A percentile compares a stretch with the other conserved stretches of the same genome.
These are phyloP conservation scores for Cariama cristata DNA, from an alignment of 2,113 vertebrate species.

Conservation along the genomic window DNA sequence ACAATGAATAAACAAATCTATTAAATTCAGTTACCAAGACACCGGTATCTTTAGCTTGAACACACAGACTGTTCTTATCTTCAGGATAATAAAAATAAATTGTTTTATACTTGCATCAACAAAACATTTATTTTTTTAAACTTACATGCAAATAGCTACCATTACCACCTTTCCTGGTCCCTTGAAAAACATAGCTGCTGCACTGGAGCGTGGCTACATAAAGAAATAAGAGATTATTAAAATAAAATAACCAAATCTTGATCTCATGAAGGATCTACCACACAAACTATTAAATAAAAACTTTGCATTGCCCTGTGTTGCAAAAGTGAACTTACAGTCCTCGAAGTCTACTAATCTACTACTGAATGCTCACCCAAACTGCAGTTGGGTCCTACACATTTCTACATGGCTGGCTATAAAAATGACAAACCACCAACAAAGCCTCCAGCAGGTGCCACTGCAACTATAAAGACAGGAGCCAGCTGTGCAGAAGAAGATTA, in stretches of 20 bases:
- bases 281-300: background rate
- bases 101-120: background rate
- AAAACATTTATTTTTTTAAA: slow-evolving; percentile 44
- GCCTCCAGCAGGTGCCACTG: slow-evolving; percentile 12
- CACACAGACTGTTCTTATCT: background rate
- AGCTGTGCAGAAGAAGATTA: background rate
- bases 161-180: slow-evolving; percentile 98
- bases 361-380: background rate
- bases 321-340: background rate
- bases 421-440: background rate
- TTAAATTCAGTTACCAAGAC: background rate
- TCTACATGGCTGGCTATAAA: background rate
- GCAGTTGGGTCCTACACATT: background rate
- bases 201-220: slow-evolving; percentile 89
- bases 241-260: background rate
- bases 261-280: background rate
- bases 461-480: background rate
- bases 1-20: background rate
- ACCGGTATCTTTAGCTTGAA: background rate
- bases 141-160: slow-evolving; percentile 99
- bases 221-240: slow-evolving; percentile 37
- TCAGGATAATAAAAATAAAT: background rate
- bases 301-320: background rate
- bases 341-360: background rate
- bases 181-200: slow-evolving; percentile 86